These are phyloP conservation scores for Sinocyclocheilus maitianheensis DNA, from an alignment of 2,113 vertebrate species.

Conservation along the genomic window DNA sequence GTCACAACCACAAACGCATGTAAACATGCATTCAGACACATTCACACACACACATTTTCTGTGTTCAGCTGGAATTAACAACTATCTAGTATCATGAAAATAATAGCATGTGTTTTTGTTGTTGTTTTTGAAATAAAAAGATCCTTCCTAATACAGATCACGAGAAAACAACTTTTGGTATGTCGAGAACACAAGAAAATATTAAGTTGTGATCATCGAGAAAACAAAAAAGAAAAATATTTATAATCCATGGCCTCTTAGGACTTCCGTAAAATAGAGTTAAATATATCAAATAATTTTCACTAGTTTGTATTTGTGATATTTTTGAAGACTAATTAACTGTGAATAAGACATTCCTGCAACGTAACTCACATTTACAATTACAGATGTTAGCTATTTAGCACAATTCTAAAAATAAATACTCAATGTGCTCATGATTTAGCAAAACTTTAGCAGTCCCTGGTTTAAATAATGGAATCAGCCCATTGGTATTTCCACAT, in stretches of 20 bases:
- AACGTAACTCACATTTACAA: neutral
- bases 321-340: neutral
- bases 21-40: conserved; percentile 23
- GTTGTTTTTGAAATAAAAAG: too few relatives aligned
- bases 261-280: too few relatives aligned
- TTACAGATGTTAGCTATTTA: neutral
- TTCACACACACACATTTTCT: neutral
- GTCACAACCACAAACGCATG: conserved; percentile 20
- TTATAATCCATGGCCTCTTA: too few relatives aligned
- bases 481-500: conserved; percentile 58
- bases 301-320: too few relatives aligned
- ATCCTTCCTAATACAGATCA: too few relatives aligned
- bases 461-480: conserved; percentile 46
- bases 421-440: neutral
- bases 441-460: neutral
- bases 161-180: too few relatives aligned
- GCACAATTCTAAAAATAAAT: neutral
- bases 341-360: neutral
- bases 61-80: neutral
- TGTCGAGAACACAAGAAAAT: too few relatives aligned
- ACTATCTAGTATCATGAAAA: neutral
- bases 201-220: too few relatives aligned
- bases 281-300: too few relatives aligned
- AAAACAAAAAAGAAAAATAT: too few relatives aligned
- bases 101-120: neutral